Evolutionary conservation across 2,888 invertebrate genomes (phyloP).

Genomic region (Erebia epiphron): DNA sequence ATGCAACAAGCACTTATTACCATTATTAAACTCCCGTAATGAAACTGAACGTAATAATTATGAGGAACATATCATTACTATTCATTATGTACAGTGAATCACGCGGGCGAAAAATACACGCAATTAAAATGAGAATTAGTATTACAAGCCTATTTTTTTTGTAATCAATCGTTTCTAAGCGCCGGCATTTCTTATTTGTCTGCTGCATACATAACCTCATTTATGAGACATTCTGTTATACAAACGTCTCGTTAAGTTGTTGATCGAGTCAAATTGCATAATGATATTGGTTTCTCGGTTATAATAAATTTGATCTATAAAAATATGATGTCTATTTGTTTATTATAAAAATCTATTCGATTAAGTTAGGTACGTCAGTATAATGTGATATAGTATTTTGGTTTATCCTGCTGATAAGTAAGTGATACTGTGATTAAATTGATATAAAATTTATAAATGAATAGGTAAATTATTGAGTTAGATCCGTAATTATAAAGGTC

Average conservation of each 20-base stretch:
- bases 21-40: conserved; percentile 34
- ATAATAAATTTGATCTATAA: conserved; percentile 39
- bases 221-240: conserved; percentile 51
- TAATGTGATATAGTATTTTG: background rate
- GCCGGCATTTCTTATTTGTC: conserved; percentile 23
- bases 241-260: conserved; percentile 52
- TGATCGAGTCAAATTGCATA: conserved; percentile 59
- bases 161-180: conserved; percentile 14
- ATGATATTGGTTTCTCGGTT: conserved; percentile 53
- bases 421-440: too few species aligned
- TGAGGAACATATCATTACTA: conserved; percentile 26
- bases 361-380: background rate
- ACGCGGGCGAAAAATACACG: conserved; percentile 22
- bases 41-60: conserved; percentile 30
- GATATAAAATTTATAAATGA: background rate
- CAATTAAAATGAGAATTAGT: conserved; percentile 19
- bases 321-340: conserved; percentile 8
- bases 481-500: background rate
- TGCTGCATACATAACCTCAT: conserved; percentile 43
- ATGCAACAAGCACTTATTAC: conserved; percentile 32
- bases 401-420: background rate
- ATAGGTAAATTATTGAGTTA: background rate
- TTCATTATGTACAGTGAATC: conserved; percentile 17
- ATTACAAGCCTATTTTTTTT: conserved; percentile 25
- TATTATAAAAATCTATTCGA: background rate